Percentiles rank a stretch among this genome's conserved stretches.
These are phyloP conservation scores for Pantherophis vulpinus DNA, from an alignment of 2,797 vertebrate genomes.

Conservation along the genomic window DNA sequence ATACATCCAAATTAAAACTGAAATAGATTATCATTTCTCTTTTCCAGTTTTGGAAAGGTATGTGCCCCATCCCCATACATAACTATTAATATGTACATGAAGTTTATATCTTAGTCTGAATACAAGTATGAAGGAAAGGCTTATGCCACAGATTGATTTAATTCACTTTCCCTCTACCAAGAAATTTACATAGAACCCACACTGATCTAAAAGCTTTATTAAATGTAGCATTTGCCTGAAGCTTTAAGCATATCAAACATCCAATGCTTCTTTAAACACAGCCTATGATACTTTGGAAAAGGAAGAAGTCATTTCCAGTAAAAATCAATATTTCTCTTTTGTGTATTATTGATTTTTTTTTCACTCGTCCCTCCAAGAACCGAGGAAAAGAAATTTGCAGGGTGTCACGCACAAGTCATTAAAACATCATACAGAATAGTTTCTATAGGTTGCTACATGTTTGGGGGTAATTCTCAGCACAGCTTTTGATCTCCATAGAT, in stretches of 20 bases:
- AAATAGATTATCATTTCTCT: neutral
- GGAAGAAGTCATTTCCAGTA: conserved; percentile 7
- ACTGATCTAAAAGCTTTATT: conserved; percentile 20
- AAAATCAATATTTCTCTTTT: conserved; percentile 31
- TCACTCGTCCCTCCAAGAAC: conserved; percentile 7
- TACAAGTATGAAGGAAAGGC: conserved; percentile 34
- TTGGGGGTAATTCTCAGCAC: conserved; percentile 62
- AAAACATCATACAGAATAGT: conserved; percentile 28
- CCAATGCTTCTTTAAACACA: conserved; percentile 22
- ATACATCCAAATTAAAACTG: neutral
- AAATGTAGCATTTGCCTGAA: conserved; percentile 18
- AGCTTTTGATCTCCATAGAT: conserved; percentile 63
- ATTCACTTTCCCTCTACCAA: neutral
- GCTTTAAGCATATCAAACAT: conserved; percentile 25
- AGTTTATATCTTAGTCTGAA: conserved; percentile 7
- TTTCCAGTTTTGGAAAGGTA: neutral
- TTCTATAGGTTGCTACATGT: conserved; percentile 54
- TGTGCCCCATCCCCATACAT: neutral
- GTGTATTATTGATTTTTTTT: conserved; percentile 40
- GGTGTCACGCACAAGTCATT: conserved; percentile 49
- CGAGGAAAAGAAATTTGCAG: conserved; percentile 44
- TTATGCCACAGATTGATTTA: conserved; percentile 1
- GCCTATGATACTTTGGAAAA: neutral
- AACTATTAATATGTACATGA: neutral
- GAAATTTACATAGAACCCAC: conserved; percentile 2